Percentiles rank a stretch among this genome's conserved stretches.
phyloP scores from a whole-genome alignment of 2,113 vertebrate species.

The Hyperoodon ampullatus region DNA sequence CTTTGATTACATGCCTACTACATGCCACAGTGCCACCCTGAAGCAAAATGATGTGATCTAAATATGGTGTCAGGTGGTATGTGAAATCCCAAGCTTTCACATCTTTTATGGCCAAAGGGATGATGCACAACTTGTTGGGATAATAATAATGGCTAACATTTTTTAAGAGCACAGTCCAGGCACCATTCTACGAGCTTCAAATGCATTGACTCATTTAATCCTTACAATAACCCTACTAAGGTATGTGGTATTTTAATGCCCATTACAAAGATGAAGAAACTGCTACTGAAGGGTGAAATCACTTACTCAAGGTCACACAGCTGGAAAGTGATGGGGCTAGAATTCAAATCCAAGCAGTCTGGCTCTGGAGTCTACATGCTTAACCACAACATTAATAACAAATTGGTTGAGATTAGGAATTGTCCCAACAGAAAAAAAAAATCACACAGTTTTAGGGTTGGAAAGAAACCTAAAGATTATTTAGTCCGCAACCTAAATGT shows the following conservation, averaged over 20 bases:
- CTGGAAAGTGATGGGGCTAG: not conserved
- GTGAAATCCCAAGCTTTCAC: constrained; percentile 20
- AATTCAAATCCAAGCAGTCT: constrained; percentile 36
- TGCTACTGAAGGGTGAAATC: constrained; percentile 26
- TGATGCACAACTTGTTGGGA: constrained; percentile 27
- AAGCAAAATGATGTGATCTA: constrained; percentile 30
- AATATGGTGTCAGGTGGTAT: not conserved
- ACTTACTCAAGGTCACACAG: constrained; percentile 38
- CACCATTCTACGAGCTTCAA: not conserved
- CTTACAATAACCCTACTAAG: not conserved
- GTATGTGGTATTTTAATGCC: not conserved
- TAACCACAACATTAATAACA: not conserved
- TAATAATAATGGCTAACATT: not conserved
- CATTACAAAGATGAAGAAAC: constrained; percentile 38
- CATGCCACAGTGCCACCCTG: not conserved
- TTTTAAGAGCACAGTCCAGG: not conserved
- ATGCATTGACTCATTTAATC: constrained; percentile 23
- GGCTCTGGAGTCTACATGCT: not conserved
- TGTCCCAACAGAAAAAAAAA: not conserved
- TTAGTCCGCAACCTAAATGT: not conserved
- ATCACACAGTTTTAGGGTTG: not conserved
- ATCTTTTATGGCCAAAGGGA: not conserved
- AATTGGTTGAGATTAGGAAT: constrained; percentile 33
- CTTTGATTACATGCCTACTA: constrained; percentile 19
- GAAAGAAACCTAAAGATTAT: constrained; percentile 43